Percentiles rank a stretch among this genome's conserved stretches.
Evolutionary conservation across 2,113 vertebrate genomes (phyloP).

Genomic region (Micronycteris hirsuta): DNA sequence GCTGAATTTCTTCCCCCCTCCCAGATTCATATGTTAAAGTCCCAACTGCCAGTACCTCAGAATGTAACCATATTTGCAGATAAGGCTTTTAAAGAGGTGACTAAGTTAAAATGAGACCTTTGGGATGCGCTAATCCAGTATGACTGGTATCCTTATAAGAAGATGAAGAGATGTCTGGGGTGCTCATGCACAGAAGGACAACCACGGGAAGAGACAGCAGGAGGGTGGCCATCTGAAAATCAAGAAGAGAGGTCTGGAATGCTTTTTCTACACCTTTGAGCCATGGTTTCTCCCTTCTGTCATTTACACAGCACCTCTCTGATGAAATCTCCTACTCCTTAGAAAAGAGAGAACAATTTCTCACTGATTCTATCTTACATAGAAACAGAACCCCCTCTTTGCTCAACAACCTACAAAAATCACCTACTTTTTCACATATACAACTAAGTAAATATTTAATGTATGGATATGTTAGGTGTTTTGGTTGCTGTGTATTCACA

Average conservation of each 20-base stretch:
- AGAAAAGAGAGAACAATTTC: constrained; percentile 20
- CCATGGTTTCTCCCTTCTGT: not conserved
- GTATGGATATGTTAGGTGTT: not conserved
- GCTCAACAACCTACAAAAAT: not conserved
- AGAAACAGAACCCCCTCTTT: not conserved
- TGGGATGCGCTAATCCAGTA: not conserved
- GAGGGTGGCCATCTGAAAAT: not conserved
- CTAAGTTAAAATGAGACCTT: not conserved
- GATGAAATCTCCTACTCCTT: constrained; percentile 33
- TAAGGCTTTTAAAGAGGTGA: not conserved
- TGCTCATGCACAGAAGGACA: not conserved
- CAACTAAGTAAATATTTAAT: constrained; percentile 22
- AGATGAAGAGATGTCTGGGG: not conserved
- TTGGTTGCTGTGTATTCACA: not conserved
- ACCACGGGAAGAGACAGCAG: not conserved
- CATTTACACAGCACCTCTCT: not conserved
- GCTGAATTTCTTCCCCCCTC: not conserved
- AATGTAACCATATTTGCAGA: not conserved
- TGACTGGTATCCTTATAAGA: not conserved
- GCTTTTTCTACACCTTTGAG: not conserved
- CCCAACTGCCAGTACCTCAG: not conserved
- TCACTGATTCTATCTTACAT: not conserved
- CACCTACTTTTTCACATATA: not conserved
- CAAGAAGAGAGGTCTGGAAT: not conserved
- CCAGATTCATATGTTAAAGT: not conserved